Evolutionary conservation across 2,113 vertebrate species (phyloP), one percentile per base, ranked within the genome.

Genomic region (Sander lucioperca): DNA sequence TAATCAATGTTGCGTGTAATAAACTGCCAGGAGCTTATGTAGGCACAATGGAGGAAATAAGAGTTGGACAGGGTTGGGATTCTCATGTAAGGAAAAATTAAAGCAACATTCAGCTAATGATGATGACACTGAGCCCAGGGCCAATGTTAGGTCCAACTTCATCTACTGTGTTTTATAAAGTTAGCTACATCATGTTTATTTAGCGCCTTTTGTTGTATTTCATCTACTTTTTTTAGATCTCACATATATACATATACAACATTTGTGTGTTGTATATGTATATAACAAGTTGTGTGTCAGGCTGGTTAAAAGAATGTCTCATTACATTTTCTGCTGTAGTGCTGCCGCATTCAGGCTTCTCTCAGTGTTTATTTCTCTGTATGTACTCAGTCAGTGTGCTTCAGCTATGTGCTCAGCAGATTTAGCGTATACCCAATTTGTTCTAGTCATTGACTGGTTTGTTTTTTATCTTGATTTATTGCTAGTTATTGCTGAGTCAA

Each of bases 1-100:
- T 85, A 63, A 86, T 83, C 82, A 76, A 27, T 66, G 73, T 82
- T 76, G 72, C 67, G 25, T 89, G 88, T 58, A 74, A 81, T 76
- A 68, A 73, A 80, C 65, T 86, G 88, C 74, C 51, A 57, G 48
- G 30, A 68, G 80, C 57, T 77, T 77, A 74, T 50, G 59, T 16
- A 48, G 76, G 23, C 64, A 56, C 50, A 54, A 43, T 36, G 65
- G 56, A 69, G 23, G 21, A 75, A 47, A 45, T 82, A 62, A 53
- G 25, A 57, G n/a, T 12, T 50, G 23, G 53, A 12, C 27, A 27
- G 30, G 18, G 27, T 36, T 4, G 16, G 8, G 56, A 47, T 25
- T 15, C 15, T 63, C 6, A 1, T 30, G 14, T 6, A 56, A 69
- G n/a, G 2, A 25, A 16, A 12, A 58, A 6, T 11, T 18, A 56